Evolutionary conservation across 2,888 invertebrate species (phyloP).

Genomic region (Yponomeuta cagnagella): DNA sequence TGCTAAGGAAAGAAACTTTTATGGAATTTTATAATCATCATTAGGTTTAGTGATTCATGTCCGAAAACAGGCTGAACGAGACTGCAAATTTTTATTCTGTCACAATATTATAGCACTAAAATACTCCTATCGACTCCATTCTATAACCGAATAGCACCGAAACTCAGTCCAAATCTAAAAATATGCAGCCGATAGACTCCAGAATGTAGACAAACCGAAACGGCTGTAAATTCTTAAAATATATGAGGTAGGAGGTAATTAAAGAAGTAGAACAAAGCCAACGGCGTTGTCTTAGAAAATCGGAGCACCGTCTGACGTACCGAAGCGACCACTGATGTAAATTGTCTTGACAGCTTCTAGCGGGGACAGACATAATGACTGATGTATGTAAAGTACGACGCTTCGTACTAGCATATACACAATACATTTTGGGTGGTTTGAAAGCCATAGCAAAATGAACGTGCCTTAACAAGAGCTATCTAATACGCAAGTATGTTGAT

Average conservation of each 20-base stretch:
- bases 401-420: no score
- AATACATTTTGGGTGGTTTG: no score
- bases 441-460: no score
- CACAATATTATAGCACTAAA: not conserved
- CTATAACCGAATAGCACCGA: no score
- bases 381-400: no score
- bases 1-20: not conserved
- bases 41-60: not conserved
- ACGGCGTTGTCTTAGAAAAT: not conserved
- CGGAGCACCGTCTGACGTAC: not conserved
- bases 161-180: no score
- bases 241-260: not conserved
- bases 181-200: not conserved
- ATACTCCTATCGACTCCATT: no score
- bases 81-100: not conserved
- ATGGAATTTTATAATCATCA: not conserved
- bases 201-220: not conserved
- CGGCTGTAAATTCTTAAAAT: not conserved
- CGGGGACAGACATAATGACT: no score
- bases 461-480: no score
- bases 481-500: no score
- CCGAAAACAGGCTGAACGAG: not conserved
- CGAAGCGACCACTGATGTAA: not conserved
- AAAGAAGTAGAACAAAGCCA: not conserved
- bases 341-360: not conserved